A percentile compares a stretch with the other conserved stretches of the same genome.
phyloP scores from a whole-genome alignment of 2,888 invertebrate species.

The Parascotia fuliginaria region DNA sequence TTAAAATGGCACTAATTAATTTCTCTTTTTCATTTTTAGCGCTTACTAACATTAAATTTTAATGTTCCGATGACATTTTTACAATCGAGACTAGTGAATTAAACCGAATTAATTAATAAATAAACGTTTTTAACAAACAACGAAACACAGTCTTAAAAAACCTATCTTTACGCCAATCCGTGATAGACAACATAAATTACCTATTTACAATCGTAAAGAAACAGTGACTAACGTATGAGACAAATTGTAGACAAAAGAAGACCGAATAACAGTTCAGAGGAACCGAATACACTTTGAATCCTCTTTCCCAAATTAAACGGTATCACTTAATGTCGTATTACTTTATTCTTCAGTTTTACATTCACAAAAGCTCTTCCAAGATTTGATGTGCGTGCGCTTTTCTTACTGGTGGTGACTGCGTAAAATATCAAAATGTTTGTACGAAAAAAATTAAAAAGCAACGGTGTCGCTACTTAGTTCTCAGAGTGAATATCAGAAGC shows the following conservation, averaged over 20 bases:
- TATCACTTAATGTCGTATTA: constrained; percentile 54
- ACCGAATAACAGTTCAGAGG: constrained; percentile 40
- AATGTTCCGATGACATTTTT: constrained; percentile 24
- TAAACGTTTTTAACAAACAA: constrained; percentile 44
- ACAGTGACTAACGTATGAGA: constrained; percentile 59
- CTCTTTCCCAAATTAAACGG: constrained; percentile 56
- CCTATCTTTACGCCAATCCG: constrained; percentile 40
- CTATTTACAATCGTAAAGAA: constrained; percentile 47
- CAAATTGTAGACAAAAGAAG: constrained; percentile 47
- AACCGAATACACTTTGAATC: constrained; percentile 40
- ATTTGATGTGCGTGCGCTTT: no score
- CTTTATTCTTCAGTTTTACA: constrained; percentile 43
- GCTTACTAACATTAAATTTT: constrained; percentile 36
- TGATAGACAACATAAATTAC: constrained; percentile 44
- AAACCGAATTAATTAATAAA: constrained; percentile 43
- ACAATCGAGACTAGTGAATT: constrained; percentile 44
- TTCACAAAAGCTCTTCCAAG: no score
- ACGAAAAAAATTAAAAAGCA: no score
- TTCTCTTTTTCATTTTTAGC: constrained; percentile 44
- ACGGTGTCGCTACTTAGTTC: no score
- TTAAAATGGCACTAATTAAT: constrained; percentile 48
- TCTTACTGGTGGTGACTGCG: no score
- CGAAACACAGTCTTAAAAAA: constrained; percentile 45
- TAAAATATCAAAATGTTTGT: no score
- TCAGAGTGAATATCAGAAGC: no score